Evolutionary conservation across 2,113 vertebrate genomes (phyloP), one percentile per base, ranked within the genome.

Genomic region (Zosterops lateralis): DNA sequence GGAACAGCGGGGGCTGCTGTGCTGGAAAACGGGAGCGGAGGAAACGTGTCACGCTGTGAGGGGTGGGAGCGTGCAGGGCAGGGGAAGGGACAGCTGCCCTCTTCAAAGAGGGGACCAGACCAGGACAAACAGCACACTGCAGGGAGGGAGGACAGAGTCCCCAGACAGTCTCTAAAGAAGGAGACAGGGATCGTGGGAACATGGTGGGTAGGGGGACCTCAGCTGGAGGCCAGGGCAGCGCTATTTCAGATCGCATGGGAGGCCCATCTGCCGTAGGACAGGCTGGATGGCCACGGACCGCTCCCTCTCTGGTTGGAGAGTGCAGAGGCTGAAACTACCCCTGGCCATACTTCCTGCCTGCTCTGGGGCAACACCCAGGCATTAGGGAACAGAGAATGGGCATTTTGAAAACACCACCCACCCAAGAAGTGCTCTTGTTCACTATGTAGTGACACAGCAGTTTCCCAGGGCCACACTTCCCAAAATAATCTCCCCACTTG

Each of bases 181-280:
- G 26, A 3, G 3, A 65, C 82, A 62, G 84, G 40, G 86, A 68
- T 57, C 22, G 7, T 90, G 78, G 75, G 92, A 96, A 94, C 16
- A 25, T 57, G 17, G 18, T 2, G 38, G 34, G 57, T 12, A 84
- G 9, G 2, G 8, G 45, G 62, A 65, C 38, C 32, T 48, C 53
- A 34, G 76, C 64, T 4, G 12, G 31, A 86, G 19, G 19, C n/a
- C 51, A 53, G 6, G 0, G 14, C 2, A 3, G 14, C 1, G 2
- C 2, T 31, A 0, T 3, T 6, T 32, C 47, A 75, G 45, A 44
- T 12, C 7, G 3, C 32, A 6, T 0, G 13, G 14, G 12, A 32
- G 34, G 7, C 9, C 7, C 1, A 0, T 54, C 42, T 57, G 58
- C 56, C 5, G 0, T 1, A n/a, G 84, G 36, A 65, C 6, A 2